Evolutionary conservation across 2,888 invertebrate genomes (phyloP), one percentile per base, ranked within the genome.

Genomic region (Melanargia galathea): DNA sequence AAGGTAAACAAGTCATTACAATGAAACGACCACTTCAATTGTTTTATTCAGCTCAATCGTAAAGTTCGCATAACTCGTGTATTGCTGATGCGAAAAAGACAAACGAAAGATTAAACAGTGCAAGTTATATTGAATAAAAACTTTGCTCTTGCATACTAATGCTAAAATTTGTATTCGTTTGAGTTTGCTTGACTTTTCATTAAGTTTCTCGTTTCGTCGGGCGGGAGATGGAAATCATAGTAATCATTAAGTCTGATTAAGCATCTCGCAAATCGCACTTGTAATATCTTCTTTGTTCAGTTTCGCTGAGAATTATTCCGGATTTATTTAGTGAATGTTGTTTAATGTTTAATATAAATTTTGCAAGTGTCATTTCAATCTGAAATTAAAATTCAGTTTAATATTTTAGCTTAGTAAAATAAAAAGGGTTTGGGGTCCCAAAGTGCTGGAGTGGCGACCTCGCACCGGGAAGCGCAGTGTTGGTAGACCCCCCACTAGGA

Each of bases 121-220:
- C 86, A 86, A 87, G 86, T 84, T 86, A 83, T 86, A 90, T 90
- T 86, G 80, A 90, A 90, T 90, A 86, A 86, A 87, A 89, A 90
- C 88, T 89, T 90, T 86, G 79, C 80, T 86, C 86, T 87, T 90
- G 90, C 88, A 90, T 90, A 90, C 86, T 90, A 90, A 90, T 89
- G 86, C 76, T 84, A 77, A 85, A 88, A 87, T 89, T 89, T 87
- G 83, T 89, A 89, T 88, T 89, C 88, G 84, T 80, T 83, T 79
- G 84, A 88, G 87, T 87, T 87, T 84, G 82, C 83, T 88, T 88
- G 87, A 89, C 87, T 88, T 88, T 87, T 87, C 87, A 87, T 89
- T 88, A 87, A 87, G 82, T 85, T 85, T 80, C 84, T 82, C 83
- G 84, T 84, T 84, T 82, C 82, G 80, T 80, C 77, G 79, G 74